A percentile compares a stretch with the other conserved stretches of the same genome.
Conservation (phyloP, 2,888 invertebrate genomes). For the Pyrochroa serraticornis region DNA sequence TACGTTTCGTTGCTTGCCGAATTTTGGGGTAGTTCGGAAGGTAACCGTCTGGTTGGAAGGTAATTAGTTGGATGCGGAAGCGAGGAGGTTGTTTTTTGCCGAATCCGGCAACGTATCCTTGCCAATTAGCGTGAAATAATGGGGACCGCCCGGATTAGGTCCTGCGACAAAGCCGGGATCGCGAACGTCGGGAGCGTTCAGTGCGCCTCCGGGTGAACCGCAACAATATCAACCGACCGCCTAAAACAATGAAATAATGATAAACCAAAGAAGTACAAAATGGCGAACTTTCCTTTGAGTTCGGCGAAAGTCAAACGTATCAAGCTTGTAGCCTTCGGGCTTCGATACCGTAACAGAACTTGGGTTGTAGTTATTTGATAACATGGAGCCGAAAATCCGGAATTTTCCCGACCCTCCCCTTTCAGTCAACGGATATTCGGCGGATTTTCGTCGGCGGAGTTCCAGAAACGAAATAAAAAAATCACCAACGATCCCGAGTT, state of each 20-base stretch:
- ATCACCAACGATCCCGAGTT: conserved; percentile 12
- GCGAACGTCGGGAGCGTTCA: conserved; percentile 16
- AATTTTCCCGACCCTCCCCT: not conserved
- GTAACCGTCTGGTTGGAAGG: no score
- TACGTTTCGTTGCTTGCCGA: no score
- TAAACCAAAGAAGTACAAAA: conserved; percentile 51
- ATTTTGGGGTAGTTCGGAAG: no score
- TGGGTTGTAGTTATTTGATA: conserved; percentile 13
- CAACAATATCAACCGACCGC: conserved; percentile 42
- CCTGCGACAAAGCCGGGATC: conserved; percentile 15
- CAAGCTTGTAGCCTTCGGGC: conserved; percentile 41
- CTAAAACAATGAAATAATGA: conserved; percentile 53
- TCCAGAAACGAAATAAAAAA: no score
- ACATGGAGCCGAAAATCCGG: conserved; percentile 9
- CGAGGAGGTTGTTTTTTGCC: no score
- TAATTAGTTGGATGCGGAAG: no score
- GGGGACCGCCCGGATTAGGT: conserved; percentile 36
- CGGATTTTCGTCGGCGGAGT: no score
- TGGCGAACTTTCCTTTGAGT: conserved; percentile 45
- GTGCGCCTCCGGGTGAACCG: conserved; percentile 41
- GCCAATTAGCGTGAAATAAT: conserved; percentile 43
- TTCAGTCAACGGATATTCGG: no score
- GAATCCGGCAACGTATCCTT: no score
- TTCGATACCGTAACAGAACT: conserved; percentile 30
- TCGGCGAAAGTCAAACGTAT: conserved; percentile 44